These are phyloP conservation scores for Eira barbara DNA, from an alignment of 2,113 vertebrate species.

Conservation along the genomic window DNA sequence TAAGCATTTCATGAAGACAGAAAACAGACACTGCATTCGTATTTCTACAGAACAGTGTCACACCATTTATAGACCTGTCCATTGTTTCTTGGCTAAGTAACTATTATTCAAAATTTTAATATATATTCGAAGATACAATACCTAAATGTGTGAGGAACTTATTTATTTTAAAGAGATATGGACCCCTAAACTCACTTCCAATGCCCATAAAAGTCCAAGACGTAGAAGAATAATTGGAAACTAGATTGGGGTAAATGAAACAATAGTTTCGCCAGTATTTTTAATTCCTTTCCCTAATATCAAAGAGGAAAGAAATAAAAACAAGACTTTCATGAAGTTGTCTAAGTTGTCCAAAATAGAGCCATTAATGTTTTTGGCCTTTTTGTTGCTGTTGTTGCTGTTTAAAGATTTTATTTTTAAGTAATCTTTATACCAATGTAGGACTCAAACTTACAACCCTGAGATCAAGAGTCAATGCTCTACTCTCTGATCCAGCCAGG, in stretches of 20 bases:
- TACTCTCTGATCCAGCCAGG: neutral
- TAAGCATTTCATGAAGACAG: neutral
- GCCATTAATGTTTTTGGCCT: neutral
- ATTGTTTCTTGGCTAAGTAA: constrained; percentile 4
- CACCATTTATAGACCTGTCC: neutral
- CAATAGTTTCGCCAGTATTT: neutral
- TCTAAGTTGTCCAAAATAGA: neutral
- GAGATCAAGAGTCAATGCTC: neutral
- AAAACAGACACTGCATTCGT: neutral
- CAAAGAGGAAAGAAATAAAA: neutral
- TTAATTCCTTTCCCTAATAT: neutral
- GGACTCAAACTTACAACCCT: neutral
- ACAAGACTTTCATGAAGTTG: neutral
- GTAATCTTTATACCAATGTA: neutral
- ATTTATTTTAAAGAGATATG: constrained; percentile 2
- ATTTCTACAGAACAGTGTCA: neutral
- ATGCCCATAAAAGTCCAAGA: neutral
- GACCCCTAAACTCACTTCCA: neutral
- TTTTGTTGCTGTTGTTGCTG: neutral
- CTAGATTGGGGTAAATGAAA: neutral
- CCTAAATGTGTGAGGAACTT: neutral
- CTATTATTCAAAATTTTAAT: neutral
- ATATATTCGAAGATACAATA: neutral
- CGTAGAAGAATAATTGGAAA: neutral
- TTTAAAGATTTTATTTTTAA: neutral